Evolutionary conservation across 2,113 vertebrate species (phyloP), one percentile per base, ranked within the genome.

Genomic region (Bagarius yarrelli): DNA sequence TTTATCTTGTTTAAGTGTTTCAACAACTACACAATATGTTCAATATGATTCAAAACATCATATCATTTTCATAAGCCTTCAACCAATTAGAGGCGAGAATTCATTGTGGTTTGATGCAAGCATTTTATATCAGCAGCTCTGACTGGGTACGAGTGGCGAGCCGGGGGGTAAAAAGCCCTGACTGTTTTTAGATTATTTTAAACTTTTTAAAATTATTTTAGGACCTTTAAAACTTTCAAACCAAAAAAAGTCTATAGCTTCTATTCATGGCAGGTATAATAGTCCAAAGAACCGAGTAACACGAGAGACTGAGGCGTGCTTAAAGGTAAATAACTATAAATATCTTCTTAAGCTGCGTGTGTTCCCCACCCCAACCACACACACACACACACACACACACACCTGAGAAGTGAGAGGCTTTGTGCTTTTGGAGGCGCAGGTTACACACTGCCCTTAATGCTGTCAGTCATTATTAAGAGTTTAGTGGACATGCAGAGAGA

Each of bases 401-500:
- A 40, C 50, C 71, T 82, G 81, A 85, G 83, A 79, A 81, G 82
- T 71, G 70, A 83, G 69, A 71, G 21, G 78, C 67, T 84, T 85
- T 83, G 30, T 76, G 72, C 83, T 85, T 71, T 87, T 85, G 87
- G 52, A 55, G 75, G 83, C 64, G 64, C 64, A 77, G 61, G 76
- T 79, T 76, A 89, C 89, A 89, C 84, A 84, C 84, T 86, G 88
- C 88, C 90, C 91, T 94, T 90, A 93, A 92, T 87, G 89, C 91
- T 91, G 91, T 92, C 93, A 93, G 89, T 94, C 92, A 93, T 86
- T 88, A 93, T 92, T 93, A 94, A 83, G 86, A 89, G 87, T 91
- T 90, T 47, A 90, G 91, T 92, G 93, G 93, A 92, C 91, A 91
- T 4, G 11, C 5, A 11, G 44, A 47, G 9, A 47, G 44, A 47